Evolutionary conservation across 2,888 invertebrate species (phyloP).

Genomic region (Mamestra brassicae): DNA sequence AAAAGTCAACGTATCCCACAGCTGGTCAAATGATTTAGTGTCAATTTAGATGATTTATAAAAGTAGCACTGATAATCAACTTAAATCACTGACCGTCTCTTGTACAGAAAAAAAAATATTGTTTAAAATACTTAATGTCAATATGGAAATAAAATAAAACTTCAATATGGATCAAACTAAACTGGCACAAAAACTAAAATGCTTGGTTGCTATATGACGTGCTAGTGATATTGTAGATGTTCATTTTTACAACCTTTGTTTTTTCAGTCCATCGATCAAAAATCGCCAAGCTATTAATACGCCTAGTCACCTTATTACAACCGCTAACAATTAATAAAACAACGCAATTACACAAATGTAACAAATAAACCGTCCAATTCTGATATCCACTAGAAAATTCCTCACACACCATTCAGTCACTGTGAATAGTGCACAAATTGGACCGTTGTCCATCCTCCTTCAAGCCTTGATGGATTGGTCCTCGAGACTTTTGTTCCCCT

Average conservation of each 20-base stretch:
- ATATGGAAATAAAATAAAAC: no score
- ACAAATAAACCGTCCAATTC: slow-evolving; percentile 37
- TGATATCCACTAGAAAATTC: slow-evolving; percentile 46
- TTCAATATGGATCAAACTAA: no score
- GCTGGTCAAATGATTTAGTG: background rate
- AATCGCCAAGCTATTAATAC: background rate
- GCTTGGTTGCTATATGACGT: no score
- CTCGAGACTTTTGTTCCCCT: slow-evolving; percentile 79
- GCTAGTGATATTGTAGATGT: no score
- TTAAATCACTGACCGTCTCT: no score
- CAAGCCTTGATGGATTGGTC: slow-evolving; percentile 79
- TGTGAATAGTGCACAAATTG: slow-evolving; percentile 69
- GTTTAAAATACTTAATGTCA: no score
- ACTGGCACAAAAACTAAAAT: no score
- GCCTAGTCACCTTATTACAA: background rate
- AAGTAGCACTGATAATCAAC: no score
- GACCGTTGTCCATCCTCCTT: slow-evolving; percentile 76
- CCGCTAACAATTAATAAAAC: background rate
- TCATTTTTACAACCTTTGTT: no score
- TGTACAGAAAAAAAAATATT: no score
- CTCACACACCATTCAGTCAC: slow-evolving; percentile 50
- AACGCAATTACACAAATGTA: slow-evolving; percentile 6
- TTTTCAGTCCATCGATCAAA: background rate
- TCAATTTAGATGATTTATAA: no score
- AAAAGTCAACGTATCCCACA: background rate